Conservation (phyloP, 2,888 invertebrate species). For the Acanthosepion lycidas region DNA sequence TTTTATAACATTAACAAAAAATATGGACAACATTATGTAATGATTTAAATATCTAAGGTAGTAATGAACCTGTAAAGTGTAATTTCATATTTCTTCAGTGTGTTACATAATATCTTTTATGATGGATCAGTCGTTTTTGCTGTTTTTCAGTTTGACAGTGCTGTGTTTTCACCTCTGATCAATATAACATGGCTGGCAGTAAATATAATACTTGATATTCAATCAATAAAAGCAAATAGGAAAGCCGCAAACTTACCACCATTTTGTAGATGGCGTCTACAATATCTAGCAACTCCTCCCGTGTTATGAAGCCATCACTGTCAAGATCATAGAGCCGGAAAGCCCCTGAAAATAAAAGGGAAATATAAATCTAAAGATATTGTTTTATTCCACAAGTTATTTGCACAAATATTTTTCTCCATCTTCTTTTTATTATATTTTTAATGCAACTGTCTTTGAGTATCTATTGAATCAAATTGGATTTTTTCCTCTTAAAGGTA, state of each 20-base stretch:
- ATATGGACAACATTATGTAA: too few species aligned
- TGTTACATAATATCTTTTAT: not conserved
- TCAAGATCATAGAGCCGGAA: conserved; percentile 96
- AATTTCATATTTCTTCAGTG: not conserved
- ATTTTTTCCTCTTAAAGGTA: too few species aligned
- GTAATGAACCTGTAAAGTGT: too few species aligned
- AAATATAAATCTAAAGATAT: not conserved
- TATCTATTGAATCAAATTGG: too few species aligned
- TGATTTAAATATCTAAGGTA: too few species aligned
- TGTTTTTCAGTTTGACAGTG: not conserved
- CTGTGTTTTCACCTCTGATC: not conserved
- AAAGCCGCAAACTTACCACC: conserved; percentile 84
- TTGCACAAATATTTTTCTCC: not conserved
- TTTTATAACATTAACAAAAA: too few species aligned
- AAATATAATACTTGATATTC: not conserved
- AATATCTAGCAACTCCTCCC: conserved; percentile 97
- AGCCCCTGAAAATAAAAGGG: conserved; percentile 83
- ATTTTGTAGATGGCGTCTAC: conserved; percentile 98
- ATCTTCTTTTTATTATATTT: not conserved
- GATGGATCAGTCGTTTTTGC: not conserved
- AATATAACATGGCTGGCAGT: not conserved
- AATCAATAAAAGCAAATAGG: not conserved
- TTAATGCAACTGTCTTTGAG: not conserved
- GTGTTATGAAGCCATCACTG: conserved; percentile 95
- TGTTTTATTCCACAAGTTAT: not conserved